A percentile compares a stretch with the other conserved stretches of the same genome.
Conservation (phyloP, 2,113 vertebrate genomes). For the Prionailurus viverrinus region DNA sequence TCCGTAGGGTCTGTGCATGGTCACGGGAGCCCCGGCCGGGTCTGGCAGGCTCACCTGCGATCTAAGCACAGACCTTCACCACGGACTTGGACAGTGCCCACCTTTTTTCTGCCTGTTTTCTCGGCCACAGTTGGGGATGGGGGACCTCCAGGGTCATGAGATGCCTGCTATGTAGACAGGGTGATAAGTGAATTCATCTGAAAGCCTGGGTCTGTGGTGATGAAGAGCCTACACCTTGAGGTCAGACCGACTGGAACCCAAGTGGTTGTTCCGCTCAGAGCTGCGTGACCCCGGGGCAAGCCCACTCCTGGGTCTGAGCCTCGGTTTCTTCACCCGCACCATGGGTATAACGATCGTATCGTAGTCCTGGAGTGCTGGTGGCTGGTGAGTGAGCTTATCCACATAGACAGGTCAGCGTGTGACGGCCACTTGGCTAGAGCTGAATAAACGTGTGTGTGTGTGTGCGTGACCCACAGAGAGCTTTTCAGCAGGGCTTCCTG, state of each 20-base stretch:
- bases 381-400: fast-evolving
- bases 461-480: neutral
- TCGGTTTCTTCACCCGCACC: neutral
- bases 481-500: fast-evolving
- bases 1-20: fast-evolving
- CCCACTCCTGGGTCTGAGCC: neutral
- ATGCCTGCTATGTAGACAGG: fast-evolving
- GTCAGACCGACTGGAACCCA: neutral
- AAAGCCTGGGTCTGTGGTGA: fast-evolving
- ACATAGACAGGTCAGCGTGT: fast-evolving
- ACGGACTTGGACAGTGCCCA: fast-evolving
- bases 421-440: fast-evolving
- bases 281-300: neutral
- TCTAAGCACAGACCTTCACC: fast-evolving
- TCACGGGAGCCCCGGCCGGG: neutral
- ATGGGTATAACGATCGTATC: fast-evolving
- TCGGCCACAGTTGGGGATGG: neutral
- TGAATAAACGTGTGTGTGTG: neutral
- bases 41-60: neutral
- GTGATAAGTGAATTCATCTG: fast-evolving
- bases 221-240: fast-evolving
- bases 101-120: neutral
- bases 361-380: fast-evolving
- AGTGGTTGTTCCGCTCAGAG: neutral
- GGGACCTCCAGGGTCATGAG: fast-evolving